phyloP scores from a whole-genome alignment of 2,888 invertebrate species.

The Tinea semifulvella region DNA sequence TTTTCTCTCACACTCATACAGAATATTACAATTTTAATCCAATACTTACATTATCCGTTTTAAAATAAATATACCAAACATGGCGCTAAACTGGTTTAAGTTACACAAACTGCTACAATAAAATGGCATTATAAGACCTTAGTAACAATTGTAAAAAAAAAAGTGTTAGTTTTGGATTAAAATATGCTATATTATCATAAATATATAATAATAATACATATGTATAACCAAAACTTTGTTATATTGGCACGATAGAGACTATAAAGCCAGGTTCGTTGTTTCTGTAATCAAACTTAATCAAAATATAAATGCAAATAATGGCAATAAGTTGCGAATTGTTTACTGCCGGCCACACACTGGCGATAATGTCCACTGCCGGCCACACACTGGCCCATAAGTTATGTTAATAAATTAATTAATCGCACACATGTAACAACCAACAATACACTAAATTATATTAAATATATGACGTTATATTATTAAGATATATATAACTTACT shows the following conservation, averaged over 20 bases:
- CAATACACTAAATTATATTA: slow-evolving; percentile 21
- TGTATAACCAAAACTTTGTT: neutral
- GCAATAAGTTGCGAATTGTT: slow-evolving; percentile 35
- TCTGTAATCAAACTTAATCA: slow-evolving; percentile 19
- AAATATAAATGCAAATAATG: slow-evolving; percentile 63
- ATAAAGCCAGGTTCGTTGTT: slow-evolving; percentile 28
- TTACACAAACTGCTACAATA: no score
- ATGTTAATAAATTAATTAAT: slow-evolving; percentile 26
- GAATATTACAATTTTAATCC: no score
- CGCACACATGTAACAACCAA: slow-evolving; percentile 36
- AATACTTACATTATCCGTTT: no score
- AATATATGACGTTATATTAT: no score
- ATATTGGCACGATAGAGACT: slow-evolving; percentile 20
- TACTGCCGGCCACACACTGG: neutral
- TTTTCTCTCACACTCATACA: no score
- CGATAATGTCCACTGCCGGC: slow-evolving; percentile 23
- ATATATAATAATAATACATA: neutral
- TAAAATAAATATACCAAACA: neutral
- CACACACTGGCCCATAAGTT: slow-evolving; percentile 30
- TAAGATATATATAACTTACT: no score
- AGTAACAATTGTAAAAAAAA: no score
- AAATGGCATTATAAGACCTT: no score
- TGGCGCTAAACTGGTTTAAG: neutral
- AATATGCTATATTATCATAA: no score
- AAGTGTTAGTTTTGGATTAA: no score